Conservation (phyloP, 2,888 invertebrate genomes). For the Tetrapedia diversipes region DNA sequence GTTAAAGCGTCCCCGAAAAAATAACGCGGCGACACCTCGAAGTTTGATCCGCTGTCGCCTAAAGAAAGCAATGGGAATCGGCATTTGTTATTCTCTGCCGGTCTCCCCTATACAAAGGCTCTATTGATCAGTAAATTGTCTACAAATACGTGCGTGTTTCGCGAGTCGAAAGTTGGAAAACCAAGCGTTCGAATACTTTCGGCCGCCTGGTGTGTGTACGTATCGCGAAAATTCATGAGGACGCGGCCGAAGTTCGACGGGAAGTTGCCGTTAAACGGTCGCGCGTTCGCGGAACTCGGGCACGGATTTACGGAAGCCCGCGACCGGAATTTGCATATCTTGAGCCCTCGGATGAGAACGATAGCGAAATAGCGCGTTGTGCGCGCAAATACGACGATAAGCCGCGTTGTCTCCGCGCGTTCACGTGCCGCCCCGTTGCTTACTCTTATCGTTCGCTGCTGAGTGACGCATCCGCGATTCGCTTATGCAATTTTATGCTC, state of each 20-base stretch:
- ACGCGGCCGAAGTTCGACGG: slow-evolving; percentile 46
- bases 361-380: slow-evolving; percentile 62
- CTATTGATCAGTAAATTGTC: too few relatives aligned
- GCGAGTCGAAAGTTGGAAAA: too few relatives aligned
- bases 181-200: too few relatives aligned
- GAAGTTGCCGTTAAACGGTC: slow-evolving; percentile 55
- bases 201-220: not conserved
- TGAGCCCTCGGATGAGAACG: slow-evolving; percentile 60
- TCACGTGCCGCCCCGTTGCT: slow-evolving; percentile 19
- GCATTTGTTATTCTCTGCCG: too few relatives aligned
- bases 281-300: slow-evolving; percentile 50
- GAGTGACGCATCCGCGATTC: slow-evolving; percentile 24
- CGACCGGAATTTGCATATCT: slow-evolving; percentile 67
- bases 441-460: slow-evolving; percentile 6
- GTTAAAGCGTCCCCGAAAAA: too few relatives aligned
- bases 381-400: slow-evolving; percentile 68
- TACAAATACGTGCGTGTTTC: too few relatives aligned
- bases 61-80: too few relatives aligned
- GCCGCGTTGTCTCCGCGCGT: slow-evolving; percentile 55
- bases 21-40: too few relatives aligned
- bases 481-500: not conserved
- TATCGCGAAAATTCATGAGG: slow-evolving; percentile 58
- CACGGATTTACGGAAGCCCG: slow-evolving; percentile 64
- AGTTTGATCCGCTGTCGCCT: too few relatives aligned
- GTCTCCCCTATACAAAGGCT: too few relatives aligned